Conservation (phyloP, 2,888 invertebrate genomes). For the Escarpia spicata region DNA sequence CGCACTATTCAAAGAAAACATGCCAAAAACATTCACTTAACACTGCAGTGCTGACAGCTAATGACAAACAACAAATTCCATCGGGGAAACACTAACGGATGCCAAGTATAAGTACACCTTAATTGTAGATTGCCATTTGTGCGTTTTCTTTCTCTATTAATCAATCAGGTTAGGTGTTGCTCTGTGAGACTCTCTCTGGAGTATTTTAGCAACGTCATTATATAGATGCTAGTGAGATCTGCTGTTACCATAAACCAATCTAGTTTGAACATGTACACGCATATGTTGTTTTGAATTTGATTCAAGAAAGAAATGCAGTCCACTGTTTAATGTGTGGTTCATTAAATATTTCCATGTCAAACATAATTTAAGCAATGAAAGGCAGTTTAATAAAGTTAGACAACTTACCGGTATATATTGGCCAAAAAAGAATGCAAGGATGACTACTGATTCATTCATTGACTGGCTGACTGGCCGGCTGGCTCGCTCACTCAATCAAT, state of each 20-base stretch:
- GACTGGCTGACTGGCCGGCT: too few species aligned
- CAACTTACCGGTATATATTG: too few species aligned
- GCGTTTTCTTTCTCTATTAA: neutral
- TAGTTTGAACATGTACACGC: neutral
- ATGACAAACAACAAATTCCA: neutral
- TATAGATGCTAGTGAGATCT: neutral
- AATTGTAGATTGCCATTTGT: conserved; percentile 11
- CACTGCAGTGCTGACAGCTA: neutral
- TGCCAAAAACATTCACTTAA: neutral
- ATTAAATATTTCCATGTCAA: too few species aligned
- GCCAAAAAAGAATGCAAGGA: too few species aligned
- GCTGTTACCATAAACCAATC: neutral
- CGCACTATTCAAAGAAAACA: too few species aligned
- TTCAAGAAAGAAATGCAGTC: too few species aligned
- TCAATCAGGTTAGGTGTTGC: neutral
- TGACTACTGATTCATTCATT: too few species aligned
- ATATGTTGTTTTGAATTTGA: too few species aligned
- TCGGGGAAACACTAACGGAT: neutral
- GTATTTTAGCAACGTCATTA: neutral
- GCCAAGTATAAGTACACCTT: neutral
- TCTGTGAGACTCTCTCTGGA: neutral
- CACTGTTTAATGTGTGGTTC: too few species aligned
- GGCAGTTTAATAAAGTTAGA: too few species aligned
- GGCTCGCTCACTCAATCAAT: too few species aligned
- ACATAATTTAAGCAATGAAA: too few species aligned